Base-by-base conservation (phyloP, 2,888 invertebrate species). In the Sympetrum striolatum region DNA sequence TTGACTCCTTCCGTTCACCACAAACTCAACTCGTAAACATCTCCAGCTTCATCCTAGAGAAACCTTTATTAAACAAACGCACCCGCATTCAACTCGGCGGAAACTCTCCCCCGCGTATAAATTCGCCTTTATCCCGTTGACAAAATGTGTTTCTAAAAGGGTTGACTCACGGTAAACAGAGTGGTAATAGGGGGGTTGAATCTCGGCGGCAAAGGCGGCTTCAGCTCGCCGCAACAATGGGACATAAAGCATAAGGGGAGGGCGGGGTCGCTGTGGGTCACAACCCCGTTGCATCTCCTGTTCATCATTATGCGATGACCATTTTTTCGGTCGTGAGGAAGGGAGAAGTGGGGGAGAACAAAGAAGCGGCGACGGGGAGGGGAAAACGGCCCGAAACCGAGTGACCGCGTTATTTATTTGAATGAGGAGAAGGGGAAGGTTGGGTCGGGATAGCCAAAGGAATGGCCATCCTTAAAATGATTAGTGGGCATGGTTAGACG, bases 391-490 rank as follows among this genome's bases (percentile, higher is more conserved):
- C 73, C 31, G 73, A 64, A 64, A 64, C 37, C 37, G 37, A 86
- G 60, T 15, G 37, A 37, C 60, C 18, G 60, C 60, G 86, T 86
- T 64, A 86, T 86, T 86, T 86, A 86, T 86, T 86, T 86, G 86
- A 35, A 37, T 60, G 60, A 60, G 58, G 37, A 60, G 37, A 86
- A 3, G 37, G 12, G 31, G 86, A 15, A 35, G 58, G 86, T 37
- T 31, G 58, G 58, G 44, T 82, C 82, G 31, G 86, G n/a, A 64
- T 64, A 18, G 64, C 86, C 35, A 14, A 60, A 60, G 86, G 86
- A 86, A 60, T 86, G 86, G 60, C 86, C 86, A 60, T 60, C 86
- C 60, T 86, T 64, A 60, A 60, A 86, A 86, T 60, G 86, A 86
- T 86, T 37, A 86, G 60, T 86, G 60, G 86, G n/a, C 37, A 4